Conservation (phyloP, 2,888 invertebrate genomes). For the Mellilla xanthometata region DNA sequence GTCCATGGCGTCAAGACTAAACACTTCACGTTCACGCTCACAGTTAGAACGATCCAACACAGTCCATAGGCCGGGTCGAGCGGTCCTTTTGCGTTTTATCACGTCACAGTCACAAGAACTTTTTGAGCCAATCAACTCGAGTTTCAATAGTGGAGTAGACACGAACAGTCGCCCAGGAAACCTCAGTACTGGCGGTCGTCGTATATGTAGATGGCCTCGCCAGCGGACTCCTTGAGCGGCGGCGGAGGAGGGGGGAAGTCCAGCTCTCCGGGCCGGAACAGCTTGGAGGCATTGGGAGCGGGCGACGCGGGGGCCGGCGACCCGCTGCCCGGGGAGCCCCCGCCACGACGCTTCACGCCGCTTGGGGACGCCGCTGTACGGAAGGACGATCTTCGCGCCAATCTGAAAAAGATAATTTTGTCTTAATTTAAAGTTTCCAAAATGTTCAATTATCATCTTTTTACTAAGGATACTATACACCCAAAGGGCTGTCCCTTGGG, state of each 20-base stretch:
- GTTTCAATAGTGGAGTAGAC: conserved; percentile 9
- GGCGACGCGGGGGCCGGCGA: conserved; percentile 75
- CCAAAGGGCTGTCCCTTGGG: too few species aligned
- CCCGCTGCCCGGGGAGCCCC: conserved; percentile 62
- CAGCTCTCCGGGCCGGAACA: conserved; percentile 71
- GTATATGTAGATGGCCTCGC: conserved; percentile 84
- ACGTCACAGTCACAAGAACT: conserved; percentile 3
- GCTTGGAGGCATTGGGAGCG: conserved; percentile 75
- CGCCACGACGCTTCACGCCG: conserved; percentile 74
- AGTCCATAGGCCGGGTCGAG: background rate
- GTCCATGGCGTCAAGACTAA: background rate
- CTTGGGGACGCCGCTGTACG: conserved; percentile 70
- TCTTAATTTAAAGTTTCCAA: too few species aligned
- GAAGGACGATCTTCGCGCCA: conserved; percentile 87
- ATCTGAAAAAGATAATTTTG: conserved; percentile 51
- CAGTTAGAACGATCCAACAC: background rate
- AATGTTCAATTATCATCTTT: too few species aligned
- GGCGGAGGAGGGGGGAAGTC: conserved; percentile 71
- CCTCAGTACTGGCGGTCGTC: conserved; percentile 73
- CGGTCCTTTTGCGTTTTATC: background rate
- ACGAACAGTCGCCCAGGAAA: conserved; percentile 17
- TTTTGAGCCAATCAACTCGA: conserved; percentile 11
- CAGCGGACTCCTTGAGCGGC: conserved; percentile 85
- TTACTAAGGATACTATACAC: too few species aligned
- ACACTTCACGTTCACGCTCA: background rate